phyloP scores from a whole-genome alignment of 2,888 invertebrate species.

The Tenthredo scrophulariae region DNA sequence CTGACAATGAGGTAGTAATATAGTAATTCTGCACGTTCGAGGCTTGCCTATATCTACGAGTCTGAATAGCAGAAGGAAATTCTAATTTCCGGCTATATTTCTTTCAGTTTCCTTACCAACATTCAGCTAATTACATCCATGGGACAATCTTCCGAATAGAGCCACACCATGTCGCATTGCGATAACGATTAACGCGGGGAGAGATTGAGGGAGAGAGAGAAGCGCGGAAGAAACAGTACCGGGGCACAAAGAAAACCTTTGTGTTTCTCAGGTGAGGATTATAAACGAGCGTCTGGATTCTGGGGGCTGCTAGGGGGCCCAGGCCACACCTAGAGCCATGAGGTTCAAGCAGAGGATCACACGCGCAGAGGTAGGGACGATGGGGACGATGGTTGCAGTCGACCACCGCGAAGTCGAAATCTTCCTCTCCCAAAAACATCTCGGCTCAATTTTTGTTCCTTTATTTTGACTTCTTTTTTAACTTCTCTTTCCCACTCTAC shows the following conservation, averaged over 20 bases:
- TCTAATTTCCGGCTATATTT: neutral
- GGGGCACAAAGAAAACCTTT: constrained; percentile 71
- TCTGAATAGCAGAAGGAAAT: neutral
- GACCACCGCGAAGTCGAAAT: constrained; percentile 50
- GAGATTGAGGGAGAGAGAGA: constrained; percentile 59
- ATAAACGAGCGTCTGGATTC: constrained; percentile 70
- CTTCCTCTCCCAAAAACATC: constrained; percentile 40
- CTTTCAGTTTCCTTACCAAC: neutral
- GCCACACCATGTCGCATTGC: neutral
- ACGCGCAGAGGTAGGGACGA: constrained; percentile 7
- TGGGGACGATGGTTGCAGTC: neutral
- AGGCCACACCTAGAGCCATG: constrained; percentile 74
- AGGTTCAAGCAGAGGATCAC: constrained; percentile 21
- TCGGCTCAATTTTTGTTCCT: neutral
- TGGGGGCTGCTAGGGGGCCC: constrained; percentile 58
- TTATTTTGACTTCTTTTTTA: neutral
- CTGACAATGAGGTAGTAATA: constrained; percentile 9
- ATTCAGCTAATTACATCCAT: neutral
- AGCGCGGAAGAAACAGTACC: constrained; percentile 61
- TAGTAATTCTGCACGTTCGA: neutral
- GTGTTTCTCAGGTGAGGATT: constrained; percentile 74
- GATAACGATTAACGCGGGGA: neutral
- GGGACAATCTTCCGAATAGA: neutral
- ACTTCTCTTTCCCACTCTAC: neutral
- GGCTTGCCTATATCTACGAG: neutral